A percentile compares a stretch with the other conserved stretches of the same genome.
These are phyloP conservation scores for Catharus bicknelli DNA, from an alignment of 2,113 vertebrate species.

Conservation along the genomic window DNA sequence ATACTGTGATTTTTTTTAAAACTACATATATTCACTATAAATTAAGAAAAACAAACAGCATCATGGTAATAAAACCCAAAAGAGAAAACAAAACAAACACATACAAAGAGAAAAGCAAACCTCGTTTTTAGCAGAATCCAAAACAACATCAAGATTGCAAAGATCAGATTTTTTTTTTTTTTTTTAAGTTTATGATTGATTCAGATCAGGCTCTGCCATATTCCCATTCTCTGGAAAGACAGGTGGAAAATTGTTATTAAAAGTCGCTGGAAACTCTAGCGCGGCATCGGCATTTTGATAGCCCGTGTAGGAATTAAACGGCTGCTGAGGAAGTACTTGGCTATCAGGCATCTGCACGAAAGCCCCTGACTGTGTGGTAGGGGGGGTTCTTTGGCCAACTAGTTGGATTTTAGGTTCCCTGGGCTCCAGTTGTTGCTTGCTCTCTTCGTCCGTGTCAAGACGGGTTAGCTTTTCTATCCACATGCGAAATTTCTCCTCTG, in stretches of 20 bases:
- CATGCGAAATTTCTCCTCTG: constrained; percentile 88
- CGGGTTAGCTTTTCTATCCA: constrained; percentile 91
- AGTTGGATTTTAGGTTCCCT: constrained; percentile 78
- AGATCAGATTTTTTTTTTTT: not conserved
- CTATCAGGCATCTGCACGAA: constrained; percentile 79
- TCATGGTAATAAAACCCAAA: not conserved
- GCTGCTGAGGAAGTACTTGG: constrained; percentile 76
- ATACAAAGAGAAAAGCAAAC: constrained; percentile 40
- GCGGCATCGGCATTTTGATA: constrained; percentile 72
- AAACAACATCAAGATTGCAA: constrained; percentile 24
- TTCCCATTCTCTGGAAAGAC: constrained; percentile 82
- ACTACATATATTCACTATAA: constrained; percentile 14
- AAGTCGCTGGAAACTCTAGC: constrained; percentile 72
- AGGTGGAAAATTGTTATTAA: constrained; percentile 76
- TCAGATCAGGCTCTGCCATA: constrained; percentile 76
- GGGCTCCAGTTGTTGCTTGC: constrained; percentile 83
- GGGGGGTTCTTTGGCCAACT: constrained; percentile 71
- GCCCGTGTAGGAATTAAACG: constrained; percentile 77
- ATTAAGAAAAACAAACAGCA: constrained; percentile 16
- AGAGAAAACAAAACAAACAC: constrained; percentile 32
- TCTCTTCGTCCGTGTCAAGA: constrained; percentile 86
- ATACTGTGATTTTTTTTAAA: not conserved
- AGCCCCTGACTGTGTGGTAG: constrained; percentile 75
- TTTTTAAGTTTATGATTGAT: constrained; percentile 78
- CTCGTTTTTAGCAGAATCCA: constrained; percentile 42